Base-by-base conservation (phyloP, 30 jellyfish, hydroid and myxozoan species). In the Hydra vulgaris region DNA sequence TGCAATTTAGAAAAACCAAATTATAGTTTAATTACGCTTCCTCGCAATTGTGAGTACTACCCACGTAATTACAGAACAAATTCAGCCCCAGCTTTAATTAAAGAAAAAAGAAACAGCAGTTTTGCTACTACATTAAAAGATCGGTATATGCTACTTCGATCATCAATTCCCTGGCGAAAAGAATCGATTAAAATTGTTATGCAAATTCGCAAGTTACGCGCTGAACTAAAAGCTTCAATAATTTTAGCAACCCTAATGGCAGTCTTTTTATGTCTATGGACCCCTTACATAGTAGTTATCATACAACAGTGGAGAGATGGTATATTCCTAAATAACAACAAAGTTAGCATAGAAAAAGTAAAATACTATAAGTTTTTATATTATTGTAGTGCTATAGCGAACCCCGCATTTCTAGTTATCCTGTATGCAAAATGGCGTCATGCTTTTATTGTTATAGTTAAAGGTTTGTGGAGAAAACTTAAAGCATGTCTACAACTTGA, bases 401-500 rank as follows among this genome's bases (percentile, higher is more conserved):
- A 78, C 69, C 85, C 85, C 0, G 85, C 77, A 16, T 78, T 52
- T 53, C 54, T 53, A 20, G 79, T 78, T 52, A 7, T 78, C 0
- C 18, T 78, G 54, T 53, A 78, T 66, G 40, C 85, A 54, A 55
- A 66, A 55, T 78, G 79, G 85, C 53, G 85, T 53, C 66, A 78
- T 18, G 85, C 85, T 40, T 55, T 54, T 1, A 78, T 21, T 18
- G 21, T 21, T 17, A 75, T 75, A n/a, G 24, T 75, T n/a, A 0
- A 8, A 21, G 56, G 18, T 24, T 1, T 24, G 53, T 75, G 75
- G 53, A 7, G 21, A 7, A 40, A 40, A 40, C 8, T 12, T 40
- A 40, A 40, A 40, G 12, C 12, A 40, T 40, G 61, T n/a, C n/a
- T n/a, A 40, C 5, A 40, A 40, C 61, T 3, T 40, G 61, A n/a